Evolutionary conservation across 2,888 invertebrate species (phyloP).

Genomic region (Eudemis profundana): DNA sequence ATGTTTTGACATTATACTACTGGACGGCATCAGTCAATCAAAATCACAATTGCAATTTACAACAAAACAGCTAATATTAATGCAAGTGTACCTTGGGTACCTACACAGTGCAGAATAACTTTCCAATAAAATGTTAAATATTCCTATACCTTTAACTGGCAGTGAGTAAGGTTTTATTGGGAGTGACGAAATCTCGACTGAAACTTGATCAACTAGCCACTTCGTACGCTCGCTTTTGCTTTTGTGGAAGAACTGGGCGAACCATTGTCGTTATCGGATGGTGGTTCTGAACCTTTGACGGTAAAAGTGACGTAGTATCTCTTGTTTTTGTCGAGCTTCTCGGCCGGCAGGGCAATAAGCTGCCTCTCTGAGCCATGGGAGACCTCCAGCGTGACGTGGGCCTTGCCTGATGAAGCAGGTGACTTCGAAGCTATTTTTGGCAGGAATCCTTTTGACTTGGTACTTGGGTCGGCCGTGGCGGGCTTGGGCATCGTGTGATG

Average conservation of each 20-base stretch:
- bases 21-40: conserved; percentile 63
- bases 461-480: conserved; percentile 78
- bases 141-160: conserved; percentile 50
- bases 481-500: conserved; percentile 92
- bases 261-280: conserved; percentile 82
- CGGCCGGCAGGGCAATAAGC: conserved; percentile 94
- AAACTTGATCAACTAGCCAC: conserved; percentile 55
- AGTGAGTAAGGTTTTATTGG: conserved; percentile 51
- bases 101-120: conserved; percentile 34
- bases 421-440: conserved; percentile 87
- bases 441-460: conserved; percentile 85
- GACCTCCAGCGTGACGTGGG: conserved; percentile 90
- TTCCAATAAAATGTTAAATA: conserved; percentile 4
- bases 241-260: conserved; percentile 75
- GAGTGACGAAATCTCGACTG: conserved; percentile 11
- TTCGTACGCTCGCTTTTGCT: conserved; percentile 69
- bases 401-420: conserved; percentile 68
- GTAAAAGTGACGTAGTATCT: conserved; percentile 97
- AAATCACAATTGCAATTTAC: conserved; percentile 49
- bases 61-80: conserved; percentile 27
- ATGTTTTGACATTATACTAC: conserved; percentile 45
- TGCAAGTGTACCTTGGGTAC: conserved; percentile 34
- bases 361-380: conserved; percentile 94
- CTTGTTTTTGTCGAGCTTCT: conserved; percentile 94
- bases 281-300: conserved; percentile 89